These are phyloP conservation scores for Ammodytes marinus DNA, from an alignment of 2,113 vertebrate genomes.

Conservation along the genomic window DNA sequence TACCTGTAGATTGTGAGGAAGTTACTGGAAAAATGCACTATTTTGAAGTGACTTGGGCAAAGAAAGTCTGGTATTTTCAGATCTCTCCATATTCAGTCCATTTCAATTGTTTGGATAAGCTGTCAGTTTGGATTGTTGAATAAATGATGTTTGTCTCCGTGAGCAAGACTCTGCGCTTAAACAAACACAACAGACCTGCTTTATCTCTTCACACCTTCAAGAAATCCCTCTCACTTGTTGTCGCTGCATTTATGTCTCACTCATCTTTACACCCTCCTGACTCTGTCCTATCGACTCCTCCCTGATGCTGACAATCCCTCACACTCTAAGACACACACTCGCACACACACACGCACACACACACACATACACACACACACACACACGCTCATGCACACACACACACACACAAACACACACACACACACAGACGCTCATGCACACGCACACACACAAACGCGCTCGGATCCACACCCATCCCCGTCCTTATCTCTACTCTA, in stretches of 20 bases:
- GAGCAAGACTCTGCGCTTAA: slow-evolving; percentile 12
- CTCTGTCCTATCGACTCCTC: slow-evolving; percentile 43
- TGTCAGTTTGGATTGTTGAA: slow-evolving; percentile 22
- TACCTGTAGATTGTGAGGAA: slow-evolving; percentile 28
- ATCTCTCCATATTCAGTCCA: slow-evolving; percentile 18
- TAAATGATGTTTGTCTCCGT: slow-evolving; percentile 37
- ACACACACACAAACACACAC: slow-evolving; percentile 30
- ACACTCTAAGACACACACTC: slow-evolving; percentile 6
- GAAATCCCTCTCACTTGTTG: slow-evolving; percentile 46
- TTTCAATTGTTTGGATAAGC: slow-evolving; percentile 37
- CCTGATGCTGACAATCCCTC: slow-evolving; percentile 47
- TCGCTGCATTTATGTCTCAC: slow-evolving; percentile 36
- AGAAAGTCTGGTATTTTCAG: background rate
- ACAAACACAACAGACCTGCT: slow-evolving; percentile 21
- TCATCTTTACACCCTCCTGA: slow-evolving; percentile 47
- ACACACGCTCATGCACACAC: slow-evolving; percentile 23
- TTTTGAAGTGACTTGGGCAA: background rate
- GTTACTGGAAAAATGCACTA: background rate
- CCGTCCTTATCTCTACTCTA: slow-evolving; percentile 80
- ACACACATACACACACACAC: slow-evolving; percentile 16
- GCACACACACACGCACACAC: slow-evolving; percentile 17
- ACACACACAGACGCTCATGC: slow-evolving; percentile 8
- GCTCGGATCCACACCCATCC: slow-evolving; percentile 70
- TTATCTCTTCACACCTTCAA: slow-evolving; percentile 22
- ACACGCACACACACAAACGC: slow-evolving; percentile 8